A percentile compares a stretch with the other conserved stretches of the same genome.
Conservation (phyloP, 2,113 vertebrate species). For the Strix aluco region DNA sequence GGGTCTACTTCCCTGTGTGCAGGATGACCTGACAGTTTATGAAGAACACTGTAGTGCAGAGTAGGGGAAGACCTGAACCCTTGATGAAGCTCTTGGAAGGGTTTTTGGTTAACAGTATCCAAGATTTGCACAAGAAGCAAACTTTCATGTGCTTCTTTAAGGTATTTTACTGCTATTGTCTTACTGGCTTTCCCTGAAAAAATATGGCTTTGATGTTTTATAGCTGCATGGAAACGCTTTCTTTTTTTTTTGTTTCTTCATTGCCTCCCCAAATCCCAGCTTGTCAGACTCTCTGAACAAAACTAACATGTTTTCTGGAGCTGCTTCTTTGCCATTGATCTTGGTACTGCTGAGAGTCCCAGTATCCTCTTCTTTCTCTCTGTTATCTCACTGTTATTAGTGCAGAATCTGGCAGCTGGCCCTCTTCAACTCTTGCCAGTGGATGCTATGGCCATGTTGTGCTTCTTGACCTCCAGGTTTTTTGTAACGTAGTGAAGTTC, state of each 20-base stretch:
- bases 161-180: not conserved
- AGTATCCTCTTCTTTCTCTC: not conserved
- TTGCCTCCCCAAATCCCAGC: not conserved
- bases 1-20: fast-evolving
- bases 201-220: not conserved
- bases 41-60: not conserved
- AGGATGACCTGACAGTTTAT: not conserved
- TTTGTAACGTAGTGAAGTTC: not conserved
- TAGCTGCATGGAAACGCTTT: not conserved
- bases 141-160: not conserved
- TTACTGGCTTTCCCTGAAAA: not conserved
- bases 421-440: not conserved
- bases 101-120: not conserved
- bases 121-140: not conserved
- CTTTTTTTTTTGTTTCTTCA: not conserved
- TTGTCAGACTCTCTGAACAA: not conserved
- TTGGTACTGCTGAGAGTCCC: not conserved
- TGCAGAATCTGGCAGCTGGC: not conserved
- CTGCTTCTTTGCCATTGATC: not conserved
- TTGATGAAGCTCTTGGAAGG: not conserved
- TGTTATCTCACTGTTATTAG: not conserved
- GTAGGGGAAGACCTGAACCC: not conserved
- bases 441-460: not conserved
- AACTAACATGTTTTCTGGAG: not conserved
- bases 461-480: not conserved